Percentiles rank a stretch among this genome's conserved stretches.
Evolutionary conservation across 1,140 invertebrate species (phyloP).

Genomic region (Augochlora pura): DNA sequence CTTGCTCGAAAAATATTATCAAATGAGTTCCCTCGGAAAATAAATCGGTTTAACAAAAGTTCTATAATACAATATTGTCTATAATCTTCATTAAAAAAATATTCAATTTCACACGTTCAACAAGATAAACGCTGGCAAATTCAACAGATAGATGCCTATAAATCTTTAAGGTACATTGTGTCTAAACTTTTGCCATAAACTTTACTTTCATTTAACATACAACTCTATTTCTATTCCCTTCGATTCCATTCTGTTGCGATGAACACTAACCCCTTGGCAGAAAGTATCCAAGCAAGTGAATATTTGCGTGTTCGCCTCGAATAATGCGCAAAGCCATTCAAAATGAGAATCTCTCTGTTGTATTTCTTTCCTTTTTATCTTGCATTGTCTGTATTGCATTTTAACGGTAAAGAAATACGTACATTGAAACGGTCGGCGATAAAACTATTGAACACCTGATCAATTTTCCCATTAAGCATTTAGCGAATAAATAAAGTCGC

Average conservation of each 20-base stretch:
- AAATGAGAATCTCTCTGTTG: too few species aligned
- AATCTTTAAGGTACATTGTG: conserved; percentile 13
- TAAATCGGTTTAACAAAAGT: conserved; percentile 1
- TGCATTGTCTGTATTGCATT: too few species aligned
- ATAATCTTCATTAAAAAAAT: conserved; percentile 29
- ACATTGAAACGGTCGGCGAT: too few species aligned
- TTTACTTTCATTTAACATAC: neutral
- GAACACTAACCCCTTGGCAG: neutral
- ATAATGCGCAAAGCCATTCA: too few species aligned
- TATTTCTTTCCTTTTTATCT: too few species aligned
- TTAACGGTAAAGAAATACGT: too few species aligned
- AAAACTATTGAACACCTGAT: too few species aligned
- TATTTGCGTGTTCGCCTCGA: too few species aligned
- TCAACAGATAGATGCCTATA: conserved; percentile 27
- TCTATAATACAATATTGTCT: conserved; percentile 23
- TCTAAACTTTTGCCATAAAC: neutral
- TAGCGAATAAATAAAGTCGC: too few species aligned
- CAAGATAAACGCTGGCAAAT: conserved; percentile 32
- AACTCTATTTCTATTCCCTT: neutral
- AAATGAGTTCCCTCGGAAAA: neutral
- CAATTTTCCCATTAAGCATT: too few species aligned
- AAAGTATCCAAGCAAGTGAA: neutral
- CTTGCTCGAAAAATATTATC: neutral
- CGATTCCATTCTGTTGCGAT: neutral
- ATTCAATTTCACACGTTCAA: conserved; percentile 39